Evolutionary conservation across 2,113 vertebrate genomes (phyloP).

Genomic region (Syrmaticus mikado): DNA sequence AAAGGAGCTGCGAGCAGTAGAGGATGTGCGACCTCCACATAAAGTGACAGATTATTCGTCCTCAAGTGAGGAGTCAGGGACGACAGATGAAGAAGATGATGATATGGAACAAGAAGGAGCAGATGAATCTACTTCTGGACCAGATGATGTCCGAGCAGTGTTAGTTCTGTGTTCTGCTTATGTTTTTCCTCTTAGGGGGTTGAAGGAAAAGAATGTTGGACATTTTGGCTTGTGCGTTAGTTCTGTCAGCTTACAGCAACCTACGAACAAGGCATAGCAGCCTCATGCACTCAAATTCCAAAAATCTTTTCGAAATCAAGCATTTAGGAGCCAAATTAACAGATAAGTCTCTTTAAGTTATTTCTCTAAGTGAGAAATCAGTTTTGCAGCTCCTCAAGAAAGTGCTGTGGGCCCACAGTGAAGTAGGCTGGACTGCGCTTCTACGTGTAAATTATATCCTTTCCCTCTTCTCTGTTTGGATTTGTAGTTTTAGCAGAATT

Average conservation of each 20-base stretch:
- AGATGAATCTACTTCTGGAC: constrained; percentile 93
- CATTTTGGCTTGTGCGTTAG: neutral
- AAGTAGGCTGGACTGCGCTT: neutral
- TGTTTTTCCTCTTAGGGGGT: neutral
- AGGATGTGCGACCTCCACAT: constrained; percentile 92
- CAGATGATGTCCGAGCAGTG: constrained; percentile 93
- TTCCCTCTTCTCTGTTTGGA: neutral
- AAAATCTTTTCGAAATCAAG: neutral
- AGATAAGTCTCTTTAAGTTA: neutral
- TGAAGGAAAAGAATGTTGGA: neutral
- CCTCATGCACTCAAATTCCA: neutral
- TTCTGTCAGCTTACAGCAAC: neutral
- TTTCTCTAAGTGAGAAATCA: neutral
- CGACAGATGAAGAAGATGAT: constrained; percentile 96
- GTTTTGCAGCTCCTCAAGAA: no score
- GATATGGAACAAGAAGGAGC: constrained; percentile 95
- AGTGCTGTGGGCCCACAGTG: neutral
- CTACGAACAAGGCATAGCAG: neutral
- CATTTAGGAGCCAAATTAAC: neutral
- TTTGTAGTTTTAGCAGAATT: neutral
- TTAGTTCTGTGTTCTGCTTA: constrained; percentile 74
- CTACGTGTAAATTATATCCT: neutral
- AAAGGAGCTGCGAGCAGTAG: constrained; percentile 94
- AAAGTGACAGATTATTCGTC: constrained; percentile 98
- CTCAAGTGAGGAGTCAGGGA: constrained; percentile 96